Percentiles rank a stretch among this genome's conserved stretches.
Evolutionary conservation across 2,888 invertebrate species (phyloP).

Genomic region (Metalampra italica): DNA sequence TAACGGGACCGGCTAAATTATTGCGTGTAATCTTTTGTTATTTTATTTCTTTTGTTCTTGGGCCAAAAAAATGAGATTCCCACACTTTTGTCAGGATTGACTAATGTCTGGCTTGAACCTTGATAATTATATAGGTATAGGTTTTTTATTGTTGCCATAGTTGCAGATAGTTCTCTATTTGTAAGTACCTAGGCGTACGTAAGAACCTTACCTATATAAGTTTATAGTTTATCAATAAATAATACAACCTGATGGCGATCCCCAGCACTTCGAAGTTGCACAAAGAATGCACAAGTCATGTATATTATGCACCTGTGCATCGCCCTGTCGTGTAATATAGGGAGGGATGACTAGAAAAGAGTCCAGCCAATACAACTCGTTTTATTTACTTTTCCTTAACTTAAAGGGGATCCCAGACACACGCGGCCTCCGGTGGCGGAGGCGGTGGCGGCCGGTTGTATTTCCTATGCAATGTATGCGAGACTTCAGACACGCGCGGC

Average conservation of each 20-base stretch:
- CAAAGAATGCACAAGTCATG: conserved; percentile 68
- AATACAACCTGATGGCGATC: conserved; percentile 26
- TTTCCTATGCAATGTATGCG: no score
- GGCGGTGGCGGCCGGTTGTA: no score
- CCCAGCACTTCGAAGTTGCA: conserved; percentile 32
- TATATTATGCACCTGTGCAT: conserved; percentile 54
- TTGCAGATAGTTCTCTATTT: no score
- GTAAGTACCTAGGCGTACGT: no score
- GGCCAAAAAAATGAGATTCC: conserved; percentile 46
- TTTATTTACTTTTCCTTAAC: neutral
- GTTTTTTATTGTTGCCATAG: neutral
- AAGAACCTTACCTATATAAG: conserved; percentile 3
- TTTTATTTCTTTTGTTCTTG: conserved; percentile 47
- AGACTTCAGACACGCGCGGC: no score
- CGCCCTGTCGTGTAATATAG: conserved; percentile 19
- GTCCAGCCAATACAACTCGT: neutral
- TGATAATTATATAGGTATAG: conserved; percentile 7
- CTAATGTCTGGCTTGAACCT: conserved; percentile 19
- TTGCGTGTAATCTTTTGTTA: conserved; percentile 71
- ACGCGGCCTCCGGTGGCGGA: no score
- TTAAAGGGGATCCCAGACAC: no score
- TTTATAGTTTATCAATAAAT: conserved; percentile 14
- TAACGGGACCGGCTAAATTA: conserved; percentile 69
- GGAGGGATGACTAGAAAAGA: neutral
- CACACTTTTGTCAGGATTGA: conserved; percentile 48